Percentiles rank a stretch among this genome's conserved stretches.
Evolutionary conservation across 2,113 vertebrate genomes (phyloP).

Genomic region (Thunnus maccoyii): DNA sequence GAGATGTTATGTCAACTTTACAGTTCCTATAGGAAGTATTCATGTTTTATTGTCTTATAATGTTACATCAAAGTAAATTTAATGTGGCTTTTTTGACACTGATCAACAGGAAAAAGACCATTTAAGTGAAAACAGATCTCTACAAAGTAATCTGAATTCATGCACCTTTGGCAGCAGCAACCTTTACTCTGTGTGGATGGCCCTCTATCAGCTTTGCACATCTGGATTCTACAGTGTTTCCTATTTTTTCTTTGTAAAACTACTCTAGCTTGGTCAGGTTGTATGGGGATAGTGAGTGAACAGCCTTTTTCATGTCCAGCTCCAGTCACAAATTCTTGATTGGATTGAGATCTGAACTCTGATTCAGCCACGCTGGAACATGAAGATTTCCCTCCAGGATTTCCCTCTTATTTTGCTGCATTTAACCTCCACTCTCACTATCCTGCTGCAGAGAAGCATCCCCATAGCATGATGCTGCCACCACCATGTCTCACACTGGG

Average conservation of each 20-base stretch:
- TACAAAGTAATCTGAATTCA: neutral
- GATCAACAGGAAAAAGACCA: neutral
- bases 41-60: neutral
- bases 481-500: neutral
- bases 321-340: neutral
- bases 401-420: neutral
- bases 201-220: too few relatives aligned
- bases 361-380: neutral
- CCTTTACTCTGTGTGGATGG: neutral
- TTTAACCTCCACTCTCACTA: neutral
- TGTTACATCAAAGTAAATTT: too few relatives aligned
- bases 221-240: too few relatives aligned
- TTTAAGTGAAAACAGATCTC: too few relatives aligned
- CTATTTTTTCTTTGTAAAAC: neutral
- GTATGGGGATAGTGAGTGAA: neutral
- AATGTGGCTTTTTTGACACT: too few relatives aligned
- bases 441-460: neutral
- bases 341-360: neutral
- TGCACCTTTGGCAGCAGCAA: too few relatives aligned
- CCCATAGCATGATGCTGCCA: slow-evolving; percentile 1
- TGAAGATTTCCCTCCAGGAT: neutral
- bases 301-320: neutral
- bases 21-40: neutral
- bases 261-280: neutral
- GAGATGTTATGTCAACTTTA: neutral